Evolutionary conservation across 2,113 vertebrate species (phyloP), one percentile per base, ranked within the genome.

Genomic region (Sylvilagus bachmani): DNA sequence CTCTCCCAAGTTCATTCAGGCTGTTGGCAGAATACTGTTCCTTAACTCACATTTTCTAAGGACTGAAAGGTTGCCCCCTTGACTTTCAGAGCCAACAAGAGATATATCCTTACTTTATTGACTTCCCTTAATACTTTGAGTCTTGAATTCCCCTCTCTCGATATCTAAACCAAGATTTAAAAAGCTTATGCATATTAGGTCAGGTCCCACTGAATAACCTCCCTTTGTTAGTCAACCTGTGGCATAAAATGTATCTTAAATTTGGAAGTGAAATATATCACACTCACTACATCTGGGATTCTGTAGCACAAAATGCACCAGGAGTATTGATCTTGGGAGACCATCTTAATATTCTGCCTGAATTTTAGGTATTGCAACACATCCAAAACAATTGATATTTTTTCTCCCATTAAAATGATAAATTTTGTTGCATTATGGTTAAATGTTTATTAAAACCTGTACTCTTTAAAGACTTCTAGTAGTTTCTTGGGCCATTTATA

Each of bases 151-250:
- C 16, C 71, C 4, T 51, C 1, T 64, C 22, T 95, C 36, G 77
- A 12, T 33, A 1, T 74, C 51, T 84, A 74, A 44, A 79, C 3
- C 62, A 55, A 87, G 24, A 83, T 79, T 79, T 89, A 61, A 86
- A 75, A 3, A 7, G 27, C 3, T 78, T 27, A 21, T 44, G 12
- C 16, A 79, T 44, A 83, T 78, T 95, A 93, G 22, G 16, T 83
- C 73, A 89, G 21, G 10, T 0, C 2, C 67, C 12, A 53, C 6
- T 75, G 55, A 10, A 78, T 70, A 78, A 80, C 33, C 7, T 44
- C 25, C 8, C 61, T 94, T 89, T 70, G 16, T 14, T 83, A 95
- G 67, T 93, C 49, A 17, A 10, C 6, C 44, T 62, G 16, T 85
- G 51, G 31, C 10, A 74, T 87, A 70, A 27, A 27, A 22, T 21